Percentiles rank a stretch among this genome's conserved stretches.
phyloP scores from a whole-genome alignment of 2,888 invertebrate species.

The Caenorhabditis panamensis region DNA sequence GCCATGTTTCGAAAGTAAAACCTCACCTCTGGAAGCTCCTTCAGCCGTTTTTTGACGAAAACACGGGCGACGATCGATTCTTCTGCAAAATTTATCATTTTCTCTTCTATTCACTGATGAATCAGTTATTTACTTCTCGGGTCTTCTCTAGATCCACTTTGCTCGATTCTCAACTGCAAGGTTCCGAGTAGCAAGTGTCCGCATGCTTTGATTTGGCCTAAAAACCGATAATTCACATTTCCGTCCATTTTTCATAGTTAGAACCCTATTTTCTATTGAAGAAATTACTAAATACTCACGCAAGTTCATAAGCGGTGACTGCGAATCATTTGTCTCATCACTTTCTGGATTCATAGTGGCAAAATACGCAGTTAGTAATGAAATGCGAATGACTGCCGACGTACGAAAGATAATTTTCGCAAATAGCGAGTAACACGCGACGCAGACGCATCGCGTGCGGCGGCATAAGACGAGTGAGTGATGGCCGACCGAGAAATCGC shows the following conservation, averaged over 20 bases:
- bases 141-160: constrained; percentile 18
- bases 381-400: neutral
- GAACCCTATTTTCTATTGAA: too few species aligned
- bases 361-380: neutral
- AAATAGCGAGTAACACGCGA: constrained; percentile 26
- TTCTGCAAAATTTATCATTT: constrained; percentile 7
- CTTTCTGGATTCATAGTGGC: constrained; percentile 13
- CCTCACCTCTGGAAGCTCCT: constrained; percentile 35
- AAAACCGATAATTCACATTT: neutral
- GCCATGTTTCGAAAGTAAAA: neutral
- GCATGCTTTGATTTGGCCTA: constrained; percentile 45
- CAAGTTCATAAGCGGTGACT: constrained; percentile 34
- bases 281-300: too few species aligned
- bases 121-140: constrained; percentile 29
- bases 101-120: neutral
- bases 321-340: neutral
- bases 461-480: neutral
- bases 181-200: constrained; percentile 35
- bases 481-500: neutral
- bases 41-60: constrained; percentile 42
- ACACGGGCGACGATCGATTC: constrained; percentile 32
- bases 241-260: too few species aligned
- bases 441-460: constrained; percentile 47
- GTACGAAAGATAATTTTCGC: constrained; percentile 15
- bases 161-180: constrained; percentile 22